These are phyloP conservation scores for Ashinkailepas kermadecensis DNA, from an alignment of 2,888 invertebrate species.

Conservation along the genomic window DNA sequence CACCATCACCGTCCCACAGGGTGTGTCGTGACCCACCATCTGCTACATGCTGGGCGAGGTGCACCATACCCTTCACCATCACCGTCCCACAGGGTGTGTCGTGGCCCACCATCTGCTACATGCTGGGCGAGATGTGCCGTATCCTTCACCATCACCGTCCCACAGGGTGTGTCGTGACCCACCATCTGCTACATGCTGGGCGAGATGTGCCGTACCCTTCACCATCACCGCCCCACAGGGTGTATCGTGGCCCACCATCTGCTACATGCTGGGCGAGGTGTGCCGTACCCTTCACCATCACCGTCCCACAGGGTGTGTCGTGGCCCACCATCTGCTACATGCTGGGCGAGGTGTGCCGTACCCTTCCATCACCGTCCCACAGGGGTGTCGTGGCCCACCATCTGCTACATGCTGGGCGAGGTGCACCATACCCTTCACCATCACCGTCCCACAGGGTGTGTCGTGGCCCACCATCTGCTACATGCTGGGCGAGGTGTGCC, in stretches of 20 bases:
- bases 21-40: constrained; percentile 71
- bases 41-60: constrained; percentile 95
- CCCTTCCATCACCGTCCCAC: constrained; percentile 31
- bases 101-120: constrained; percentile 94
- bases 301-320: constrained; percentile 62
- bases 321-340: constrained; percentile 97
- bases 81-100: constrained; percentile 62
- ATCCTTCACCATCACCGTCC: constrained; percentile 5
- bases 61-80: constrained; percentile 35
- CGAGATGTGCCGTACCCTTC: constrained; percentile 51
- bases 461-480: constrained; percentile 96
- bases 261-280: constrained; percentile 92
- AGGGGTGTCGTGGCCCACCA: constrained; percentile 95
- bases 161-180: constrained; percentile 84
- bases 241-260: constrained; percentile 93
- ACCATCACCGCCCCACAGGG: constrained; percentile 48
- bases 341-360: constrained; percentile 69
- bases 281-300: too few species aligned
- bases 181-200: constrained; percentile 97
- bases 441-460: constrained; percentile 55
- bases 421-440: constrained; percentile 41
- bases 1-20: too few species aligned
- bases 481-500: constrained; percentile 80
- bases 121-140: constrained; percentile 74
- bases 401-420: constrained; percentile 96